Evolutionary conservation across 2,797 vertebrate species (phyloP), one percentile per base, ranked within the genome.

Genomic region (Danionella dracula): DNA sequence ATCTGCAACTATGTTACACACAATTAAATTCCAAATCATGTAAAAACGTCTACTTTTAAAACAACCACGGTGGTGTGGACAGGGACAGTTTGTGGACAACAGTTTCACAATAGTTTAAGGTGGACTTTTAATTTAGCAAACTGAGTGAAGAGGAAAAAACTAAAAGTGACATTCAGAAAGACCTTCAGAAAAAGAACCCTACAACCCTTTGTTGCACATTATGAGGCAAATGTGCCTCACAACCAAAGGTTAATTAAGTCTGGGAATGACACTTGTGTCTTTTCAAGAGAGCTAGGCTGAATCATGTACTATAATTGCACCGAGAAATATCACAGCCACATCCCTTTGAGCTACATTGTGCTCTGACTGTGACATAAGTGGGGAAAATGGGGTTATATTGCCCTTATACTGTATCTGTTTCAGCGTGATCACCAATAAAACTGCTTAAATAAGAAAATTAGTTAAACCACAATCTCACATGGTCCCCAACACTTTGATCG

Each of bases 211-310:
- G 41, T 27, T 55, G 49, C 41, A 20, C 2, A 2, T 62, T 31
- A 62, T 48, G 42, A 62, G 21, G 37, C 32, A 54, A 54, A 49
- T 56, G 29, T 55, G 45, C 34, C 48, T n/a, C 1, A 7, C 29
- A n/a, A 11, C 6, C 21, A 49, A 41, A 63, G 50, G 58, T 70
- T 62, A 55, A 56, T 62, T 48, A 38, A 55, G 49, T 40, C 40
- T 13, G 34, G 38, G 31, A 69, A 62, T 48, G 50, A 46, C 41
- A 40, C 42, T 49, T 34, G 32, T 54, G 27, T 62, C 46, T 62
- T 56, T 38, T 38, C 38, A 40, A 17, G 57, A 58, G 44, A 58
- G 44, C 44, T 41, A 4, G 46, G 23, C 13, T 44, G 37, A 58
- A 44, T 49, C 44, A 64, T 64, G 38, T 64, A 44, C 49, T 42